phyloP scores from a whole-genome alignment of 2,888 invertebrate species.

The Rambutsinella grinnellia region DNA sequence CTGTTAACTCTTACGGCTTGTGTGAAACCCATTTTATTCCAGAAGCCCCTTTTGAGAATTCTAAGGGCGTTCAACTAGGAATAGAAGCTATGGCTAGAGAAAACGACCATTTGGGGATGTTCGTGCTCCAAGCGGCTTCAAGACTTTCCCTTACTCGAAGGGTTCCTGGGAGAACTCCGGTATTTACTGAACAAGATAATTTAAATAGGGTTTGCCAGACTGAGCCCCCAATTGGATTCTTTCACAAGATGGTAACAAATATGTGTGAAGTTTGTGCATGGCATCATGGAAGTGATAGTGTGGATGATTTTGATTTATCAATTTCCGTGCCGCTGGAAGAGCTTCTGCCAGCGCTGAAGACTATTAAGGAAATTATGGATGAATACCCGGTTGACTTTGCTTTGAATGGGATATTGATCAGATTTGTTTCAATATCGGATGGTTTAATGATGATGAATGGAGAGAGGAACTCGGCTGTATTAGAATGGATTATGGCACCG shows the following conservation, averaged over 20 bases:
- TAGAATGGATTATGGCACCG: conserved; percentile 2
- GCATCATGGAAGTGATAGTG: background rate
- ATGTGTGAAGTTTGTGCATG: conserved; percentile 14
- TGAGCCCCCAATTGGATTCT: conserved; percentile 19
- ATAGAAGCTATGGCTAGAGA: conserved; percentile 24
- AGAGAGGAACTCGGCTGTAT: background rate
- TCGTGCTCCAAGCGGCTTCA: conserved; percentile 19
- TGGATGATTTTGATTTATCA: background rate
- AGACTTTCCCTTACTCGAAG: conserved; percentile 18
- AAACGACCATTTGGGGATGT: too few relatives aligned
- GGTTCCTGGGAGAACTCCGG: conserved; percentile 30
- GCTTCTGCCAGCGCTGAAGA: conserved; percentile 2
- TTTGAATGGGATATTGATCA: conserved; percentile 3
- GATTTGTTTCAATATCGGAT: conserved; percentile 3
- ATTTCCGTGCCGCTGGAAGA: background rate
- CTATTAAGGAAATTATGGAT: background rate
- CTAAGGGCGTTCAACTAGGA: background rate
- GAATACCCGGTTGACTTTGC: conserved; percentile 14
- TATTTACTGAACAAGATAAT: conserved; percentile 42
- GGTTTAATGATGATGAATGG: conserved; percentile 1
- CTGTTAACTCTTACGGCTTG: conserved; percentile 1
- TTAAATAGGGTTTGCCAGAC: too few relatives aligned
- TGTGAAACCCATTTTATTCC: conserved; percentile 23
- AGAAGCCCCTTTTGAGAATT: background rate
- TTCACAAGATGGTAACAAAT: conserved; percentile 18